Base-by-base conservation (phyloP, 1,140 invertebrate species). In the Ectropis grisescens region DNA sequence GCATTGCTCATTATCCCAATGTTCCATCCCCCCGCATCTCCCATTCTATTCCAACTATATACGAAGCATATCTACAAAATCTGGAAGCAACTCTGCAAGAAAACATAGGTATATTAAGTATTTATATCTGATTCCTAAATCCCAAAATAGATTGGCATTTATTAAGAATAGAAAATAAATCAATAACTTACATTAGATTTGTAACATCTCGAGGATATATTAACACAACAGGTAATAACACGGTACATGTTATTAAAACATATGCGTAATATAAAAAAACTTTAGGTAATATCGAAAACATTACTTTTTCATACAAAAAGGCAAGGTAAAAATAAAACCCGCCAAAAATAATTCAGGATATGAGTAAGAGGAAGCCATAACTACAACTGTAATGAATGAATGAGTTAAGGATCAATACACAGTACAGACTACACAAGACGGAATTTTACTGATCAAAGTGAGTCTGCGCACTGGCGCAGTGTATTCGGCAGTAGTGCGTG, bases 291-390 rank as follows among this genome's bases (percentile, higher is more conserved):
- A 94, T 51, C 90, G 84, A 74, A 93, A 43, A 85, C 86, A 74
- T 87, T 87, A 71, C 88, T 92, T 87, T 89, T 83, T 93, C 91
- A 61, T 93, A 93, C 9, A 92, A 76, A 92, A 90, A 22, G 91
- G 91, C 72, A 93, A 78, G 65, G 89, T 84, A 51, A 91, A 85
- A 75, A 90, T 85, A 76, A 81, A 80, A 74, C 72, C 72, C 70
- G 72, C 72, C 72, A 80, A 78, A 78, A 80, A 74, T 68, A 78
- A 72, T 64, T 80, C 75, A 72, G 75, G 75, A 75, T 80, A 80
- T 69, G 75, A 80, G 69, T 75, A 80, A 29, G 62, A 76, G 70
- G 75, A 76, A 75, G 71, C 71, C 75, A 80, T 80, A 72, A 58
- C 65, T 19, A 19, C 3, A 4, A 19, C 3, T 19, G 3, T 3